phyloP scores from a whole-genome alignment of 2,797 vertebrate species.

The Crax fasciolata region DNA sequence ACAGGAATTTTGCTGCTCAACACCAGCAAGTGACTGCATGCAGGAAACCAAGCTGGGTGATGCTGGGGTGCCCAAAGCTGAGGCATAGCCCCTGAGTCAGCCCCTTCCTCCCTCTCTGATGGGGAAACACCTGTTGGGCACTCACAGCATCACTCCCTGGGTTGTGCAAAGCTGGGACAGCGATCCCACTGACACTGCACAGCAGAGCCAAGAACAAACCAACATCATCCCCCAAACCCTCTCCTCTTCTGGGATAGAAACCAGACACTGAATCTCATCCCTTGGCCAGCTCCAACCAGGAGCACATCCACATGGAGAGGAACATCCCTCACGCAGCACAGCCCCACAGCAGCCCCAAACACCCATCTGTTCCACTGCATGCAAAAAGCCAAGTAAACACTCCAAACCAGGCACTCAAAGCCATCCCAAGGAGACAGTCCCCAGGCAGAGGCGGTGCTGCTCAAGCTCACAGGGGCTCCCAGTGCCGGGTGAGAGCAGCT shows the following conservation, averaged over 20 bases:
- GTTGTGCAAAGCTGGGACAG: background rate
- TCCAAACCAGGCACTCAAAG: accelerated
- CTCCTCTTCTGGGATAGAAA: background rate
- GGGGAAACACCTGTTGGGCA: accelerated
- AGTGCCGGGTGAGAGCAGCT: background rate
- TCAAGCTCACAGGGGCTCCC: background rate
- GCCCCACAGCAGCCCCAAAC: too few relatives aligned
- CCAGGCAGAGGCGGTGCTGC: background rate
- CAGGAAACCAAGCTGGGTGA: background rate
- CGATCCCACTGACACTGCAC: accelerated
- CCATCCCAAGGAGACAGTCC: background rate
- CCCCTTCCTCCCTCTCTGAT: accelerated
- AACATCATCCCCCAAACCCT: background rate
- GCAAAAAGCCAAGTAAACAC: background rate
- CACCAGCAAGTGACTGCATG: background rate
- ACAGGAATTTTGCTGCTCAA: background rate
- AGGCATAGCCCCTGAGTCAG: background rate
- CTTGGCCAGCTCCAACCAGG: background rate
- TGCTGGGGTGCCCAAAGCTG: background rate
- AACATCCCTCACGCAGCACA: accelerated
- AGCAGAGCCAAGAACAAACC: background rate
- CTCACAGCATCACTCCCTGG: accelerated
- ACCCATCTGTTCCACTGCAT: accelerated
- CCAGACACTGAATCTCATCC: accelerated
- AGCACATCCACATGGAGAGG: accelerated